phyloP scores from a whole-genome alignment of 2,888 invertebrate genomes.

The Chouioia cunea region DNA sequence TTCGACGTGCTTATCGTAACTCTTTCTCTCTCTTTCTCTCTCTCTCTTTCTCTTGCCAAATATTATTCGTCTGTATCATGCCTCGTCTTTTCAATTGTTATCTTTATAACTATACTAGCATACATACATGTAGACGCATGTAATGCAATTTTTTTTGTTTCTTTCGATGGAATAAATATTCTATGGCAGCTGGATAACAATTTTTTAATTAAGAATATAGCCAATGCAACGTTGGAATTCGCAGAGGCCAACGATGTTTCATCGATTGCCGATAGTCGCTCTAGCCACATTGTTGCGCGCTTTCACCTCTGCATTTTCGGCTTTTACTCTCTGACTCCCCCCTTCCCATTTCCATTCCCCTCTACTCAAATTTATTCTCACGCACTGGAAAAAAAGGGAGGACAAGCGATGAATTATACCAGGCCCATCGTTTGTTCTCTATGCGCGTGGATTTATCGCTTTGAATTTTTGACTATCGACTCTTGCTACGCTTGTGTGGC shows the following conservation, averaged over 20 bases:
- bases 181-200: slow-evolving; percentile 37
- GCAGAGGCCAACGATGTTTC: slow-evolving; percentile 18
- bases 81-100: slow-evolving; percentile 15
- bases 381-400: neutral
- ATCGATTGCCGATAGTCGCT: slow-evolving; percentile 33
- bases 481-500: no score
- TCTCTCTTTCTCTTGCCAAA: no score
- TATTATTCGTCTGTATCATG: no score
- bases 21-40: neutral
- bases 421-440: slow-evolving; percentile 4
- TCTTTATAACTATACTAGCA: neutral
- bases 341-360: no score
- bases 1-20: slow-evolving; percentile 26
- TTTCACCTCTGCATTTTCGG: no score
- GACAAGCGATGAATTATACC: slow-evolving; percentile 10
- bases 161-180: slow-evolving; percentile 3
- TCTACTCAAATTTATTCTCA: slow-evolving; percentile 22
- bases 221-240: slow-evolving; percentile 24
- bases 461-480: slow-evolving; percentile 3
- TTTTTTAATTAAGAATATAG: slow-evolving; percentile 37
- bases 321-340: neutral
- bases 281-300: slow-evolving; percentile 25
- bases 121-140: neutral
- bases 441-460: neutral
- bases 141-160: neutral